phyloP scores from a whole-genome alignment of 2,113 vertebrate species.

The Phrynosoma platyrhinos region DNA sequence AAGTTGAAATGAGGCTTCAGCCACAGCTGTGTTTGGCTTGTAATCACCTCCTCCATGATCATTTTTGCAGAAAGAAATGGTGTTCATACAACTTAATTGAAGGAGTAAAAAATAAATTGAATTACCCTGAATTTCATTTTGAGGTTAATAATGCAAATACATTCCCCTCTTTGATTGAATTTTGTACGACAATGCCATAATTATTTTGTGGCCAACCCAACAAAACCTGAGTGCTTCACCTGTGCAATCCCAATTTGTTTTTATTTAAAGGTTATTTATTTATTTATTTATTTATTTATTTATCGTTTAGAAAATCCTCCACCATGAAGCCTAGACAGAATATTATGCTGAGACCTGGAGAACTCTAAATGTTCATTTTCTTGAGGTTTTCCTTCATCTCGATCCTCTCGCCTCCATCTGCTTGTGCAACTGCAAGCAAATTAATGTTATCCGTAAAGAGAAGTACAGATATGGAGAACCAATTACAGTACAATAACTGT shows the following conservation, averaged over 20 bases:
- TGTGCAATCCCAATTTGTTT: conserved; percentile 32
- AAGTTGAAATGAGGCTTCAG: background rate
- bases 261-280: conserved; percentile 15
- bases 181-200: background rate
- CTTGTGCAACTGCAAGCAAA: conserved; percentile 37
- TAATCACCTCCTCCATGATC: background rate
- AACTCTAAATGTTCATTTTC: conserved; percentile 25
- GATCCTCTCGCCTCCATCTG: conserved; percentile 43
- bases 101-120: conserved; percentile 53
- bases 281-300: background rate
- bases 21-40: background rate
- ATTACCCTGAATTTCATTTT: conserved; percentile 42
- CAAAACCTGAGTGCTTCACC: background rate
- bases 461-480: conserved; percentile 28
- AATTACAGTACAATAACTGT: conserved; percentile 40
- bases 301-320: background rate
- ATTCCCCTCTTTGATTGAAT: background rate
- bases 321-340: conserved; percentile 37
- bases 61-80: conserved; percentile 24
- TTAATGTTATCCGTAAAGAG: conserved; percentile 61
- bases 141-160: conserved; percentile 37
- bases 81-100: background rate
- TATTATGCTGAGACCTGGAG: background rate
- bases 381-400: conserved; percentile 20
- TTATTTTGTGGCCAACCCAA: conserved; percentile 32